A percentile compares a stretch with the other conserved stretches of the same genome.
These are phyloP conservation scores for Tringa solitaria DNA, from an alignment of 2,113 vertebrate species.

Conservation along the genomic window DNA sequence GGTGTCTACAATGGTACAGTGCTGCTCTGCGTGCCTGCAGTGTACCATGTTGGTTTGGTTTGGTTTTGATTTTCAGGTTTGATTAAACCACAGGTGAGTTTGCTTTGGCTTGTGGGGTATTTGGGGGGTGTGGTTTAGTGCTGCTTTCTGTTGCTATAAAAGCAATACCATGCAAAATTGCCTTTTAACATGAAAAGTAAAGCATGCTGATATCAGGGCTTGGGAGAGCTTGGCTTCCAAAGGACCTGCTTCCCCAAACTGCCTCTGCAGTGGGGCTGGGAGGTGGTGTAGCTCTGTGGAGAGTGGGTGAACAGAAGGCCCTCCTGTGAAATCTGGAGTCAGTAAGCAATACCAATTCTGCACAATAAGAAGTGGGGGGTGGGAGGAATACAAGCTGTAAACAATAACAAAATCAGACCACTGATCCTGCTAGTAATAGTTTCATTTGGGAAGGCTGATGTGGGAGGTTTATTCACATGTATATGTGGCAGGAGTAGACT, in stretches of 20 bases:
- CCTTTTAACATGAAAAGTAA: neutral
- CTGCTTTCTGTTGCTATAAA: neutral
- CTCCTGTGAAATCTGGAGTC: neutral
- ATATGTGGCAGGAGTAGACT: neutral
- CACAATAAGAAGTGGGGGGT: neutral
- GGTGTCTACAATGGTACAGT: neutral
- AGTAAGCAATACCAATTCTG: neutral
- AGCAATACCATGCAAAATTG: neutral
- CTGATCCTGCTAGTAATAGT: neutral
- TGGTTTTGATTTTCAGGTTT: neutral
- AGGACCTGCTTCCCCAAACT: neutral
- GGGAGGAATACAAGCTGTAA: neutral
- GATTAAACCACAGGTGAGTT: neutral
- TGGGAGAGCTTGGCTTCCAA: neutral
- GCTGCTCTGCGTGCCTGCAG: neutral
- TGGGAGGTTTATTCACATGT: neutral
- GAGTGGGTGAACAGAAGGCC: neutral
- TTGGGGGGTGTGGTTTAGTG: neutral
- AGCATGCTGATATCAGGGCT: neutral
- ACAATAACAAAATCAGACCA: neutral
- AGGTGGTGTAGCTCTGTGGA: neutral
- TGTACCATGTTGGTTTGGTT: rapidly evolving
- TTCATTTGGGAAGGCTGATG: neutral
- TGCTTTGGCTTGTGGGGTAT: neutral
- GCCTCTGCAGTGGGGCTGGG: neutral